A percentile compares a stretch with the other conserved stretches of the same genome.
Evolutionary conservation across 2,113 vertebrate genomes (phyloP).

Genomic region (Cnemophilus loriae): DNA sequence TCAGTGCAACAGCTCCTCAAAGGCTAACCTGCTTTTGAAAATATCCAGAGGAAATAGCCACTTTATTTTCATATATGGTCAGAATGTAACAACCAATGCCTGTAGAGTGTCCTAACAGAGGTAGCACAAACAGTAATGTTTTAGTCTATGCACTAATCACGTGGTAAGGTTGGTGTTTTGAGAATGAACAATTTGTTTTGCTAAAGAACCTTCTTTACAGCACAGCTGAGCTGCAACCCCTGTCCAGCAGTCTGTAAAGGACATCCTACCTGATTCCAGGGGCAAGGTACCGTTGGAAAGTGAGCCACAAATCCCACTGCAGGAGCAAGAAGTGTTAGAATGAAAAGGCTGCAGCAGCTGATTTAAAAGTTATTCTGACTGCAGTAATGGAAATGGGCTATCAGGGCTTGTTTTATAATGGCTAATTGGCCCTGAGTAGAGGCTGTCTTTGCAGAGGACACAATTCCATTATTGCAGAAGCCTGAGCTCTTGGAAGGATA

Average conservation of each 20-base stretch:
- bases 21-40: background rate
- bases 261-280: background rate
- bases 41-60: background rate
- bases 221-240: background rate
- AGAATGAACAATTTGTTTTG: background rate
- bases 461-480: background rate
- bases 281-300: rapidly evolving
- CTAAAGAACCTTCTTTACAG: background rate
- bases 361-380: background rate
- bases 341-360: background rate
- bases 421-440: background rate
- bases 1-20: background rate
- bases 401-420: background rate
- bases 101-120: background rate
- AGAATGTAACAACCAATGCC: background rate
- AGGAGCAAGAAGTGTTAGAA: background rate
- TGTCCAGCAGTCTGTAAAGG: background rate
- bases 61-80: background rate
- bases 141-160: background rate
- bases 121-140: background rate
- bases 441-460: background rate
- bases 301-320: background rate
- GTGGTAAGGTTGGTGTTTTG: background rate
- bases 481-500: background rate
- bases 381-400: background rate